Evolutionary conservation across 2,797 vertebrate genomes (phyloP).

Genomic region (Diplodus puntazzo): DNA sequence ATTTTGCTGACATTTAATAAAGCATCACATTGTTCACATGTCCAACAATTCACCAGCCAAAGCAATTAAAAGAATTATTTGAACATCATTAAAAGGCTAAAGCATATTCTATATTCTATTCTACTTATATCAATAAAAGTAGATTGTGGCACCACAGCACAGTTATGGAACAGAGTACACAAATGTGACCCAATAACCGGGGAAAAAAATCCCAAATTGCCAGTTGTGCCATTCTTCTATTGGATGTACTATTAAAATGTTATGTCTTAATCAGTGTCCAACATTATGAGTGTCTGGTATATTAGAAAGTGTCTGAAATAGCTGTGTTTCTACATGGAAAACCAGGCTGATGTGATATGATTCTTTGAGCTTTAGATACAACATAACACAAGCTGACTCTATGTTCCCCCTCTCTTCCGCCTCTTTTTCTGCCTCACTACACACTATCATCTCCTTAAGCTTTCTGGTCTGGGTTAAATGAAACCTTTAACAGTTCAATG

Average conservation of each 20-base stretch:
- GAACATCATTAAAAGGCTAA: constrained; percentile 10
- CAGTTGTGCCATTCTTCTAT: neutral
- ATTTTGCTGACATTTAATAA: constrained; percentile 35
- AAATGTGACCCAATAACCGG: neutral
- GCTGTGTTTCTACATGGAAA: constrained; percentile 54
- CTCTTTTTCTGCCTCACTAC: constrained; percentile 80
- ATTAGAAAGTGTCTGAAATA: constrained; percentile 32
- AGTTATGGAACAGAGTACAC: neutral
- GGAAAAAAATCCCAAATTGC: neutral
- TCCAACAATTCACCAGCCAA: neutral
- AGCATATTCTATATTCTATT: neutral
- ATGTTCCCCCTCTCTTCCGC: constrained; percentile 57
- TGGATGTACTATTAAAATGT: constrained; percentile 17
- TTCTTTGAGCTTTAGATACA: constrained; percentile 67
- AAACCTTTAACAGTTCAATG: constrained; percentile 85
- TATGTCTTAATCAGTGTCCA: constrained; percentile 20
- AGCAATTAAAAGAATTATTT: neutral
- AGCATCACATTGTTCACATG: constrained; percentile 16
- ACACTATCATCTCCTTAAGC: constrained; percentile 84
- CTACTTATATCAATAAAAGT: neutral
- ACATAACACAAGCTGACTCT: constrained; percentile 67
- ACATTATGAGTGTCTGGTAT: constrained; percentile 4
- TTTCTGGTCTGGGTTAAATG: constrained; percentile 84
- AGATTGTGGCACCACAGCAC: neutral
- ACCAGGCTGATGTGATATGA: constrained; percentile 64